Conservation (phyloP, 1,140 invertebrate genomes). For the Caenorhabditis briggsae region DNA sequence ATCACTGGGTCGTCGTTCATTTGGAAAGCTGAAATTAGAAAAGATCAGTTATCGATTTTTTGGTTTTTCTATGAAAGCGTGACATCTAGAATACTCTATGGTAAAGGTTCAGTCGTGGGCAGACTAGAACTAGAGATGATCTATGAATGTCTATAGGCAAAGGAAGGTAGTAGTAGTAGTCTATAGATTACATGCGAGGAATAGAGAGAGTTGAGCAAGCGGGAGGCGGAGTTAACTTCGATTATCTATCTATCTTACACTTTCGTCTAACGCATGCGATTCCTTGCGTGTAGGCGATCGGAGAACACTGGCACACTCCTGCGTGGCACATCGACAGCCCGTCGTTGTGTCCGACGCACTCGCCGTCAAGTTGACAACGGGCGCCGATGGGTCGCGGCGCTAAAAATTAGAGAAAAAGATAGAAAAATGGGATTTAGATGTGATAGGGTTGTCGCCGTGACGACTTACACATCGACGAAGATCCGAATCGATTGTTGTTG, state of each 20-base stretch:
- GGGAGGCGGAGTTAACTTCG: neutral
- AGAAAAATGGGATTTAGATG: neutral
- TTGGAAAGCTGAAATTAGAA: slow-evolving; percentile 42
- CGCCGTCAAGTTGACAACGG: slow-evolving; percentile 60
- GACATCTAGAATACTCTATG: neutral
- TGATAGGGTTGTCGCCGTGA: neutral
- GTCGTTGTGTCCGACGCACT: slow-evolving; percentile 63
- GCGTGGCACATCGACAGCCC: slow-evolving; percentile 64
- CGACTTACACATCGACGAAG: slow-evolving; percentile 52
- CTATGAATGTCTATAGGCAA: neutral
- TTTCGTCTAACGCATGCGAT: slow-evolving; percentile 64
- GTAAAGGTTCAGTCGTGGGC: neutral
- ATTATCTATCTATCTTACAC: slow-evolving; percentile 11
- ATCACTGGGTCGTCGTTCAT: slow-evolving; percentile 55
- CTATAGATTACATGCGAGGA: neutral
- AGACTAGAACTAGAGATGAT: slow-evolving; percentile 9
- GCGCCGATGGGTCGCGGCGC: slow-evolving; percentile 63
- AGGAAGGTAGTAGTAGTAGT: neutral
- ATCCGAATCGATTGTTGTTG: slow-evolving; percentile 41
- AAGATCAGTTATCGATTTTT: neutral
- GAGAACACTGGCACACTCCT: slow-evolving; percentile 64
- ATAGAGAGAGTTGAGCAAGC: neutral
- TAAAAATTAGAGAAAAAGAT: slow-evolving; percentile 18
- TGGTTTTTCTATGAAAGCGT: neutral
- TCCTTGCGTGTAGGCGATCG: slow-evolving; percentile 66